Base-by-base conservation (phyloP, 2,888 invertebrate genomes). In the Amblyjoppa fuscipennis region DNA sequence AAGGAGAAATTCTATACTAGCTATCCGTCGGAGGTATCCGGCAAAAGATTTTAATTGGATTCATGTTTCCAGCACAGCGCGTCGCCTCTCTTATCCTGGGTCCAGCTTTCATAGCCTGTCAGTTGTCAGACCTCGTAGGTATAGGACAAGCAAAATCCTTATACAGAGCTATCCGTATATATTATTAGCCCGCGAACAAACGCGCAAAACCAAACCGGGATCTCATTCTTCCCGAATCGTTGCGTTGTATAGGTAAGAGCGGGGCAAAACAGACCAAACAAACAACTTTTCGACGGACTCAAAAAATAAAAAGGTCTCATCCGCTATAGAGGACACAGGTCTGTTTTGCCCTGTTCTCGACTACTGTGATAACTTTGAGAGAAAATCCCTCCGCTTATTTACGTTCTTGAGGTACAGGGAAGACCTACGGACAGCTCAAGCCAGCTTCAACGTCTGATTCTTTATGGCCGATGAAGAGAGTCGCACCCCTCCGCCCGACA, bases 41-140 rank as follows among this genome's bases (percentile, higher is more conserved):
- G 75, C 82, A 51, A 82, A 71, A 76, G 64, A 9, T 85, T 85
- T 85, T 82, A 85, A 85, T 85, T 85, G 79, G 82, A 82, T 75
- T 85, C 82, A 71, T 69, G 75, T 85, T 85, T 79, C 85, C 66
- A 49, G 53, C 68, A 28, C 41, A 53, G 73, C 53, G 41, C 41
- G 73, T 69, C 16, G 25, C 61, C 64, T 80, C 16, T 31, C 68
- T 34, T 4, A 41, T 70, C 73, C 56, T 59, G 56, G 56, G 73
- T 61, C 59, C 56, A 66, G 66, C 68, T 78, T 69, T 38, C 25
- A 41, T 28, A 25, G 61, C 49, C 61, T 28, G 45, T 16, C 74
- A 68, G 73, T 83, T 61, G 69, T 79, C 79, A 70, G 53, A 16
- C 80, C 16, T 45, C 2, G n/a, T 68, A 45, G 38, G 64, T 31